Conservation (phyloP, 2,888 invertebrate genomes). For the Nowickia ferox region DNA sequence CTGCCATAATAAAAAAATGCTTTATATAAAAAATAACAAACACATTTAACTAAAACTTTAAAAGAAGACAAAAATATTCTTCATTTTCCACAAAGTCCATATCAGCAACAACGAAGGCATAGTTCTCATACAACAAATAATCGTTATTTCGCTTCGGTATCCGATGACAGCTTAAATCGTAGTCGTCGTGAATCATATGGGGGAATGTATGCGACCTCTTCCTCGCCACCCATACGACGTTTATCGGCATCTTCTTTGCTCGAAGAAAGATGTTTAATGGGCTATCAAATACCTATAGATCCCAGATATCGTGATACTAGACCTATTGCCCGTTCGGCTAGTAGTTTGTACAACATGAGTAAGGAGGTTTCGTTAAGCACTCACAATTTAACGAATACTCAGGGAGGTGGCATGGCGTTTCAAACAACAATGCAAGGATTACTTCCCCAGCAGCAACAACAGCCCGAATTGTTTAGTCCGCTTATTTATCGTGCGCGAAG, state of each 20-base stretch:
- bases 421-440: conserved; percentile 31
- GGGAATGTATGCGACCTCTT: conserved; percentile 75
- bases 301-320: conserved; percentile 82
- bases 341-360: conserved; percentile 76
- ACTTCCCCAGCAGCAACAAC: conserved; percentile 30
- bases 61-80: conserved; percentile 64
- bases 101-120: conserved; percentile 73
- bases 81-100: conserved; percentile 72
- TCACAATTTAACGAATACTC: conserved; percentile 57
- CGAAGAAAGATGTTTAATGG: conserved; percentile 81
- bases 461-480: conserved; percentile 73
- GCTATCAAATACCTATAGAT: conserved; percentile 82
- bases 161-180: conserved; percentile 82
- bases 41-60: conserved; percentile 29
- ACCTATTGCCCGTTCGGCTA: conserved; percentile 81
- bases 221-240: conserved; percentile 78
- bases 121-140: conserved; percentile 68
- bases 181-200: conserved; percentile 79
- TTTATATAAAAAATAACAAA: conserved; percentile 50
- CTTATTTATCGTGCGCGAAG: conserved; percentile 75
- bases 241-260: conserved; percentile 81
- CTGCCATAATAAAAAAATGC: conserved; percentile 73
- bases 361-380: conserved; percentile 67
- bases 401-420: conserved; percentile 59
- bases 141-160: conserved; percentile 80